Conservation (phyloP, 1,140 invertebrate genomes). For the Ostrea edulis region DNA sequence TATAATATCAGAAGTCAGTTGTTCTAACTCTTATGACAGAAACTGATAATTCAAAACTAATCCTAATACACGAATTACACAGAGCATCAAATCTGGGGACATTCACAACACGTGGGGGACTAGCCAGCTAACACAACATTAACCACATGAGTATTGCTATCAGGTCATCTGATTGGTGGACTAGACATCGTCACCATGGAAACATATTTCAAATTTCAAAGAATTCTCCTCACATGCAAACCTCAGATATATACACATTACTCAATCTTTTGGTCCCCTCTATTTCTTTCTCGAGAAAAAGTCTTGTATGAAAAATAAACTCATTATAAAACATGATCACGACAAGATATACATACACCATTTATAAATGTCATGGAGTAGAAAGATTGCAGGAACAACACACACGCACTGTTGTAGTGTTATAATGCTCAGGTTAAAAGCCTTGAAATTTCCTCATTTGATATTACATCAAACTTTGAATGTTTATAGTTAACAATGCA, state of each 20-base stretch:
- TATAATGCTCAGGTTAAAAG: background rate
- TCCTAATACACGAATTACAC: no score
- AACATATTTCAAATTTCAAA: background rate
- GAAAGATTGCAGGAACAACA: background rate
- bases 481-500: no score
- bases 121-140: background rate
- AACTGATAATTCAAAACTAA: no score
- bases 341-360: background rate
- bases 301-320: background rate
- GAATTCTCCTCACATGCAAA: background rate
- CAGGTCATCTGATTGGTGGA: constrained; percentile 39
- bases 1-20: no score
- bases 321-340: constrained; percentile 9
- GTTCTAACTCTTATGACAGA: no score
- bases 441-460: no score
- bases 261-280: constrained; percentile 31
- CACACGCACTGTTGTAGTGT: background rate
- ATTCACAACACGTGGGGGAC: constrained; percentile 7
- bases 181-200: constrained; percentile 39
- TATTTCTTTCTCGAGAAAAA: background rate
- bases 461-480: no score
- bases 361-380: constrained; percentile 2
- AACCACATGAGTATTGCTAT: constrained; percentile 41
- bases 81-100: background rate
- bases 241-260: constrained; percentile 21